Evolutionary conservation across 2,113 vertebrate genomes (phyloP).

Genomic region (Mesoclemmys tuberculata): DNA sequence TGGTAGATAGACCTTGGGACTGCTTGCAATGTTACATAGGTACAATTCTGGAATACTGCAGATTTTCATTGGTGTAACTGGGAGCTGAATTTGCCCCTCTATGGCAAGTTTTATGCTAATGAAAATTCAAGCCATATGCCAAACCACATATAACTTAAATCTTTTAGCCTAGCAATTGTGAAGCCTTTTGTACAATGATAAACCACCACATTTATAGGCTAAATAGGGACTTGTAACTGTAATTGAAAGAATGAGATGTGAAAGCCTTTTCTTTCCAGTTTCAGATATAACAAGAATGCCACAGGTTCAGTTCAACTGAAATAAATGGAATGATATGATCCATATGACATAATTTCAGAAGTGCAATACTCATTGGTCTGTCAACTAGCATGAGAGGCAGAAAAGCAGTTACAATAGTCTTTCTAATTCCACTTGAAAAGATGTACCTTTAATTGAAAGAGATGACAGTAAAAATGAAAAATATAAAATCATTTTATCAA

Average conservation of each 20-base stretch:
- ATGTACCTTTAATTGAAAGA: slow-evolving; percentile 47
- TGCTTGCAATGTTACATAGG: background rate
- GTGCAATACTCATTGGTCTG: slow-evolving; percentile 45
- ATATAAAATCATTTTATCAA: slow-evolving; percentile 12
- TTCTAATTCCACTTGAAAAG: slow-evolving; percentile 34
- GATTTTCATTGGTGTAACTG: background rate
- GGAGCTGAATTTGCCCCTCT: background rate
- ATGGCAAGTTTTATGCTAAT: background rate
- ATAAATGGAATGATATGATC: slow-evolving; percentile 31
- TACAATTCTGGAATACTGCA: background rate
- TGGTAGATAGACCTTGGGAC: background rate
- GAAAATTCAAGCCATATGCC: background rate
- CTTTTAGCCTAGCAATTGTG: slow-evolving; percentile 57
- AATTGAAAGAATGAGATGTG: slow-evolving; percentile 68
- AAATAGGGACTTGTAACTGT: slow-evolving; percentile 61
- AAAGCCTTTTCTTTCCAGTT: slow-evolving; percentile 65
- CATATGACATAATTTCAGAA: slow-evolving; percentile 58
- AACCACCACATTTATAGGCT: slow-evolving; percentile 56
- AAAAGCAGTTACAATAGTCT: slow-evolving; percentile 14
- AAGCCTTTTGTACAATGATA: slow-evolving; percentile 53
- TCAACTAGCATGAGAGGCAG: slow-evolving; percentile 49
- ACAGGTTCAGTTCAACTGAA: slow-evolving; percentile 42
- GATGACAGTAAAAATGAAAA: slow-evolving; percentile 24
- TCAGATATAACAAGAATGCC: slow-evolving; percentile 59
- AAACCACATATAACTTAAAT: slow-evolving; percentile 20